Evolutionary conservation across 2,113 vertebrate species (phyloP).

Genomic region (Amphiprion ocellaris): DNA sequence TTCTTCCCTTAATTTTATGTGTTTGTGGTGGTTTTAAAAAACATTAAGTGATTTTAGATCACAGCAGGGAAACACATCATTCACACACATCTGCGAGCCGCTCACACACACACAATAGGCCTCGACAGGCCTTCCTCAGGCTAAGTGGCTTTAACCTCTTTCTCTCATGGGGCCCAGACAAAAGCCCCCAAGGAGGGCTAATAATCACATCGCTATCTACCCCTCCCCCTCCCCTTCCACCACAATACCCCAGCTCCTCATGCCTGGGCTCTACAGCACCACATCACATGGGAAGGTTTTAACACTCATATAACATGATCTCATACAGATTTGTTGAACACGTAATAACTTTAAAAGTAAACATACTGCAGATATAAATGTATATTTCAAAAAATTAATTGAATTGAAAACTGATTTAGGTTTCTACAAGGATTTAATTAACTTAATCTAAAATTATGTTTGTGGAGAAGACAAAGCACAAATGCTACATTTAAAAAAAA

Average conservation of each 20-base stretch:
- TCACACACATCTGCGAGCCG: constrained; percentile 18
- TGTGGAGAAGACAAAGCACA: too few species aligned
- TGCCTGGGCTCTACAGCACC: background rate
- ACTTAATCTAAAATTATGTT: background rate
- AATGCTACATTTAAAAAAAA: too few species aligned
- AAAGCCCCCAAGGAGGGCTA: constrained; percentile 82
- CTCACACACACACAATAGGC: constrained; percentile 21
- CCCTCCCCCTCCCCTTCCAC: constrained; percentile 37
- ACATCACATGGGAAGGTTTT: background rate
- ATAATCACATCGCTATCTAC: constrained; percentile 78
- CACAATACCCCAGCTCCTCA: background rate
- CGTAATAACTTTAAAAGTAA: background rate
- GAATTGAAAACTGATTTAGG: too few species aligned
- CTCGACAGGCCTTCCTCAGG: constrained; percentile 68
- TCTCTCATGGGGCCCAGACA: constrained; percentile 82
- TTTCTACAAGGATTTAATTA: too few species aligned
- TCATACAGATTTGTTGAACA: background rate
- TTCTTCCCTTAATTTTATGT: too few species aligned
- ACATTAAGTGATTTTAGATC: constrained; percentile 68
- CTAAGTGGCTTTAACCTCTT: constrained; percentile 85
- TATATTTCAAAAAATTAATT: background rate
- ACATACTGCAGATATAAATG: background rate
- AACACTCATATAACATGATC: background rate
- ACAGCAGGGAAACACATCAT: constrained; percentile 34
- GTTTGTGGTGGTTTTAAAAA: constrained; percentile 29